Evolutionary conservation across 2,888 invertebrate genomes (phyloP), one percentile per base, ranked within the genome.

Genomic region (Trissolcus brochymenae): DNA sequence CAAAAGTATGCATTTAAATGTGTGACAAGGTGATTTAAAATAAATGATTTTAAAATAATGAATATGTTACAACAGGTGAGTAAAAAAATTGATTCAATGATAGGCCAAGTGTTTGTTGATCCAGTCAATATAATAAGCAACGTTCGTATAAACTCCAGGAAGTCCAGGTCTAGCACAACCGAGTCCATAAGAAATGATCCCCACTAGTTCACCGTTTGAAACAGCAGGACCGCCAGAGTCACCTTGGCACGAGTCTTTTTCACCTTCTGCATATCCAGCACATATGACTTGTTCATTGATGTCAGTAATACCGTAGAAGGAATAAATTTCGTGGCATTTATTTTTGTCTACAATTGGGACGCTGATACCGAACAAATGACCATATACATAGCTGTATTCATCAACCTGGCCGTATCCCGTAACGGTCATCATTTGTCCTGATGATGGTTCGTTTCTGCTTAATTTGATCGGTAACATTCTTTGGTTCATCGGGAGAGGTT

Each of bases 191-290:
- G 75, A 75, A 11, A 68, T 50, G 35, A 75, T 59, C 4, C 75
- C 75, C 11, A 55, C 62, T 19, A 68, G 40, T 67, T 51, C 41
- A 1, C 41, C 59, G 11, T 60, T 50, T n/a, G 19, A 11, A 41
- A 54, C 43, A 0, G 29, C 78, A 9, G 75, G 78, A 43, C 71
- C 71, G 21, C 78, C 78, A 0, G 71, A 66, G 19, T 78, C 78
- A 35, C 75, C 71, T 35, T 66, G 65, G 40, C 78, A 74, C 4
- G 57, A 13, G 19, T 71, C 71, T 43, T 56, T 57, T 4, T 3
- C 1, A 9, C 62, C 70, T 41, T 50, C 0, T 6, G 4, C 9
- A 56, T 25, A 55, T n/a, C 71, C 71, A 1, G 71, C 62, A 17
- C 70, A 70, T n/a, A 70, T 61, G 0, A 62, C n/a, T 25, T 54